Conservation (phyloP, 2,113 vertebrate genomes). For the Psophia crepitans region DNA sequence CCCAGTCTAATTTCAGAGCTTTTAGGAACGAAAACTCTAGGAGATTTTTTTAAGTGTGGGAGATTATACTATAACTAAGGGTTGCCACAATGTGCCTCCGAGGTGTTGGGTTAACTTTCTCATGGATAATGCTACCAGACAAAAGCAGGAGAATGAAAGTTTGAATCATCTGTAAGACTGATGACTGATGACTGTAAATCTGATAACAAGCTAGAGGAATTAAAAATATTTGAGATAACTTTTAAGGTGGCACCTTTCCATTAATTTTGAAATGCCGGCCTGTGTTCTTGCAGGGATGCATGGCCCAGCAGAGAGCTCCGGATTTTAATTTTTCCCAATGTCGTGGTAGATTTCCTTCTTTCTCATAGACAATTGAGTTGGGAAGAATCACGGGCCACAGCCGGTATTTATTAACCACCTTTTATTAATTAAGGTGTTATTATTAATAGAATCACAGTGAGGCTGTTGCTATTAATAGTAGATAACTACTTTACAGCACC, state of each 20-base stretch:
- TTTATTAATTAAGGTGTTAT: not conserved
- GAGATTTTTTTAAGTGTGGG: not conserved
- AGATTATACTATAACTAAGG: not conserved
- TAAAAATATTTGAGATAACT: not conserved
- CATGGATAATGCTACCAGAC: not conserved
- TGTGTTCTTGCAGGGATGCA: not conserved
- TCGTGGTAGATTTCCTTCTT: not conserved
- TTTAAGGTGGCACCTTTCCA: not conserved
- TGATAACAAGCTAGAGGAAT: not conserved
- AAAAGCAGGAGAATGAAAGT: not conserved
- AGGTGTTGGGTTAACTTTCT: not conserved
- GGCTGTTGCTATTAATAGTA: not conserved
- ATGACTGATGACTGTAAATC: too few species aligned
- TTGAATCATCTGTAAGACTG: not conserved
- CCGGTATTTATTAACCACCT: not conserved
- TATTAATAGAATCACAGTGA: not conserved
- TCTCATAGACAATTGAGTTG: not conserved
- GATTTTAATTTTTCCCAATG: not conserved
- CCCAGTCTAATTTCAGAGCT: not conserved
- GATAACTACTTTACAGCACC: not conserved
- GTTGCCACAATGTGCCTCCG: not conserved
- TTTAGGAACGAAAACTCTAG: not conserved
- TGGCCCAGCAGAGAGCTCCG: not conserved
- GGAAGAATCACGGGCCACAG: not conserved
- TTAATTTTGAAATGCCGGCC: not conserved